These are phyloP conservation scores for Grus americana DNA, from an alignment of 2,113 vertebrate genomes.

Conservation along the genomic window DNA sequence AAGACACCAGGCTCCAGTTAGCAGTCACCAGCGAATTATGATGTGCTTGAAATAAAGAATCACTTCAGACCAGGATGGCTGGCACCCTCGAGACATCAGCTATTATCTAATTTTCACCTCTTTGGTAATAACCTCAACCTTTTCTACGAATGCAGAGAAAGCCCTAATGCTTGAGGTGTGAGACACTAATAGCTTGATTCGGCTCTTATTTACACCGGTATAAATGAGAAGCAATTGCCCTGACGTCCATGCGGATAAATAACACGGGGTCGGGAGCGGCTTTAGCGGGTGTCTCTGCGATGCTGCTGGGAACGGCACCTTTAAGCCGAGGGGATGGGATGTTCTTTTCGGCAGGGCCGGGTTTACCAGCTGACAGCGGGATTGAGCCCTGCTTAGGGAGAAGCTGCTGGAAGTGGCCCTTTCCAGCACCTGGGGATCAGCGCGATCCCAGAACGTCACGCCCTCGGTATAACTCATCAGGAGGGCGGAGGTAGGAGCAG, in stretches of 20 bases:
- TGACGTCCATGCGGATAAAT: not conserved
- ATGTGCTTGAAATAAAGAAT: not conserved
- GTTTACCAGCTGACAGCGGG: not conserved
- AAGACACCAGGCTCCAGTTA: not conserved
- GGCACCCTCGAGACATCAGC: not conserved
- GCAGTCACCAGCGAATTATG: not conserved
- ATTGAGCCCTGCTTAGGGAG: not conserved
- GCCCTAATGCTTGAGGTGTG: not conserved
- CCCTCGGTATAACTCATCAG: conserved; percentile 44
- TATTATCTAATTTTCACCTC: not conserved
- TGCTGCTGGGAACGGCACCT: not conserved
- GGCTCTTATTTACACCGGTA: rapidly evolving
- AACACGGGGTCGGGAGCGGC: not conserved
- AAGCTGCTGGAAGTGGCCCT: not conserved
- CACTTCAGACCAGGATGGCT: not conserved
- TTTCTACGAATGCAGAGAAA: not conserved
- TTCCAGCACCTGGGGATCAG: conserved; percentile 24
- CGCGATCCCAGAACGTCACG: not conserved
- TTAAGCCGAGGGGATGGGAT: not conserved
- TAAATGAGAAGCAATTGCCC: not conserved
- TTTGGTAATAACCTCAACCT: not conserved
- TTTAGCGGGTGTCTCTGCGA: rapidly evolving
- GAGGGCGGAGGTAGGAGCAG: conserved; percentile 29
- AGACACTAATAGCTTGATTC: not conserved
- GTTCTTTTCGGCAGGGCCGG: not conserved